These are phyloP conservation scores for Ophonus ardosiacus DNA, from an alignment of 2,888 invertebrate genomes.

Conservation along the genomic window DNA sequence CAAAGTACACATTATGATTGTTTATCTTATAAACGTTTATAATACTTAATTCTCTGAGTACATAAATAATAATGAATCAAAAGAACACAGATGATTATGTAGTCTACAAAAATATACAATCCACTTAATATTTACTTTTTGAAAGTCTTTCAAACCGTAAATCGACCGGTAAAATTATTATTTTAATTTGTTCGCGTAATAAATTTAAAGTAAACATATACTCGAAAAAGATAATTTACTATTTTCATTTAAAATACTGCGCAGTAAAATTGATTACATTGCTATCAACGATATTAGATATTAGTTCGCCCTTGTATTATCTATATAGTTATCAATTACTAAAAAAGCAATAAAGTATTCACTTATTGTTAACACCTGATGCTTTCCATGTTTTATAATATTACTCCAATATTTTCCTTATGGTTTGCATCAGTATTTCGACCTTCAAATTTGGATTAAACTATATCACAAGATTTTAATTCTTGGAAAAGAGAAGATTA, in stretches of 20 bases:
- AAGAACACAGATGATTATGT: not conserved
- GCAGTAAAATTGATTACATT: slow-evolving; percentile 28
- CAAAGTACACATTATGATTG: not conserved
- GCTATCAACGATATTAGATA: slow-evolving; percentile 9
- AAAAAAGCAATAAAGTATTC: slow-evolving; percentile 8
- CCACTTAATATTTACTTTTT: too few relatives aligned
- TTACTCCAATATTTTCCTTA: not conserved
- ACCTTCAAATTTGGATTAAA: not conserved
- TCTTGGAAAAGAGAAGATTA: not conserved
- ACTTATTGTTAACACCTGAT: not conserved
- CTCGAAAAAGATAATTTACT: slow-evolving; percentile 9
- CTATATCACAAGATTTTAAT: not conserved
- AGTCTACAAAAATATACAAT: not conserved
- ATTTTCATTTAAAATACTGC: slow-evolving; percentile 28
- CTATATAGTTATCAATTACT: not conserved
- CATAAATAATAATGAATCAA: not conserved
- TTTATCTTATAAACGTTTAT: not conserved
- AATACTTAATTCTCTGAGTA: not conserved
- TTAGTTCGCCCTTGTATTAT: slow-evolving; percentile 33
- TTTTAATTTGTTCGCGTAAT: not conserved
- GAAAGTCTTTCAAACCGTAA: not conserved
- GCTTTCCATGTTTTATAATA: not conserved
- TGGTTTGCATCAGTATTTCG: not conserved
- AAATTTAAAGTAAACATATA: slow-evolving; percentile 35
- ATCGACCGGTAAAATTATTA: not conserved